Conservation (phyloP, 23 tunicate genomes). For the Halocynthia roretzi region DNA sequence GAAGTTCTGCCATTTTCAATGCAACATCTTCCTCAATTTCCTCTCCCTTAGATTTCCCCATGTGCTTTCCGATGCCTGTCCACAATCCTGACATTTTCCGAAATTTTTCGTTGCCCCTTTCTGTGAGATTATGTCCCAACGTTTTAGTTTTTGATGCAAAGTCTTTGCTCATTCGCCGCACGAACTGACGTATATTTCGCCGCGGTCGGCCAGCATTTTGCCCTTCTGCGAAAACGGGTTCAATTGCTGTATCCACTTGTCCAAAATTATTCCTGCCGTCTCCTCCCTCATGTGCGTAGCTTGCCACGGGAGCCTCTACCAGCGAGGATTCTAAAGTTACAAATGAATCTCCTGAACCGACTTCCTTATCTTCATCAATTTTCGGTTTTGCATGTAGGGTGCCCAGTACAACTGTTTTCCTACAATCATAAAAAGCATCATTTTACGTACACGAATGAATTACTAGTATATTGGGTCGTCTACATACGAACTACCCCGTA, state of each 20-base stretch:
- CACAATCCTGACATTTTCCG: background rate
- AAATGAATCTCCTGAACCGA: conserved; percentile 24
- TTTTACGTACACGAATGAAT: too few relatives aligned
- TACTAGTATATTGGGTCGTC: too few relatives aligned
- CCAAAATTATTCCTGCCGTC: background rate
- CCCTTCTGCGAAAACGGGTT: background rate
- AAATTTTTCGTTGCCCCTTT: background rate
- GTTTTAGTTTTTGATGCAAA: background rate
- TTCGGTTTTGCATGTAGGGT: background rate
- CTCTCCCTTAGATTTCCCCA: background rate
- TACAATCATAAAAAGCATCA: background rate
- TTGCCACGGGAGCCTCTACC: background rate
- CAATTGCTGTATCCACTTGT: background rate
- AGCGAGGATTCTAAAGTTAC: background rate
- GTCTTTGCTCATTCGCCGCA: background rate
- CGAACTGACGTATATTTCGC: background rate
- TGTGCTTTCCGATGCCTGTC: background rate
- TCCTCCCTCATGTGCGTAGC: background rate
- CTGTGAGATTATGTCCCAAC: background rate
- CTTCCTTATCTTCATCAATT: background rate
- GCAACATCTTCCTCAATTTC: background rate
- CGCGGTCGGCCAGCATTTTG: background rate
- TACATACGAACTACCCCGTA: too few relatives aligned
- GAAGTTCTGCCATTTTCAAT: background rate
- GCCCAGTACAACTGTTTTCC: conserved; percentile 23